Evolutionary conservation across 2,797 vertebrate genomes (phyloP).

Genomic region (Myotis findleyi): DNA sequence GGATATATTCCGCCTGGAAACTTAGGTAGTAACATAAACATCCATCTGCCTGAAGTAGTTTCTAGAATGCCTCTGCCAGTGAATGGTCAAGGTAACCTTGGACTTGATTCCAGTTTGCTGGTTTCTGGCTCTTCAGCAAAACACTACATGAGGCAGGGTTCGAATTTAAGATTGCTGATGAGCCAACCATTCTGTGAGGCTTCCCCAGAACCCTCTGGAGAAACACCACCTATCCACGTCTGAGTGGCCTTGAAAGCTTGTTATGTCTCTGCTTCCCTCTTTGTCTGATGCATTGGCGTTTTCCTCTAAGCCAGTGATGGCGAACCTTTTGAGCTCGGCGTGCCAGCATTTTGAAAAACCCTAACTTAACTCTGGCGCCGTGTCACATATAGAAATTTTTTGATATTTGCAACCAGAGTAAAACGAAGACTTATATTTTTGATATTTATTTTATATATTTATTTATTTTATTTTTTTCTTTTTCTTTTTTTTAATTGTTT

Average conservation of each 20-base stretch:
- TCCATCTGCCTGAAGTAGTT: background rate
- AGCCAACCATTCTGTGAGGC: slow-evolving; percentile 18
- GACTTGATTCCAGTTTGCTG: slow-evolving; percentile 27
- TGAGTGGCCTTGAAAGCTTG: background rate
- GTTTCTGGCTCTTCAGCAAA: slow-evolving; percentile 68
- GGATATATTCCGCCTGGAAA: background rate
- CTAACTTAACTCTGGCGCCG: too few species aligned
- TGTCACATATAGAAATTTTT: too few species aligned
- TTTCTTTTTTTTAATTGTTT: background rate
- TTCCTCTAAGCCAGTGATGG: slow-evolving; percentile 19
- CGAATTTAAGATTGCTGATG: slow-evolving; percentile 38
- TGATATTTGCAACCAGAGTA: too few species aligned
- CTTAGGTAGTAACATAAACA: slow-evolving; percentile 19
- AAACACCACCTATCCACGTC: slow-evolving; percentile 29
- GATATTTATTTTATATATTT: too few species aligned
- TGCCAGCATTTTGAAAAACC: too few species aligned
- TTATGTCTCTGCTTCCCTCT: background rate
- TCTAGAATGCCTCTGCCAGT: background rate
- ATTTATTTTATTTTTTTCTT: too few species aligned
- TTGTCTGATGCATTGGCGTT: background rate
- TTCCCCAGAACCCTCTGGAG: slow-evolving; percentile 40
- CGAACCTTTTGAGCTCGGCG: too few species aligned
- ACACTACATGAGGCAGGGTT: slow-evolving; percentile 39
- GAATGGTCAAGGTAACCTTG: slow-evolving; percentile 64
- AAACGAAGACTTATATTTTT: too few species aligned